These are phyloP conservation scores for Xanthia togata DNA, from an alignment of 2,888 invertebrate genomes.

Conservation along the genomic window DNA sequence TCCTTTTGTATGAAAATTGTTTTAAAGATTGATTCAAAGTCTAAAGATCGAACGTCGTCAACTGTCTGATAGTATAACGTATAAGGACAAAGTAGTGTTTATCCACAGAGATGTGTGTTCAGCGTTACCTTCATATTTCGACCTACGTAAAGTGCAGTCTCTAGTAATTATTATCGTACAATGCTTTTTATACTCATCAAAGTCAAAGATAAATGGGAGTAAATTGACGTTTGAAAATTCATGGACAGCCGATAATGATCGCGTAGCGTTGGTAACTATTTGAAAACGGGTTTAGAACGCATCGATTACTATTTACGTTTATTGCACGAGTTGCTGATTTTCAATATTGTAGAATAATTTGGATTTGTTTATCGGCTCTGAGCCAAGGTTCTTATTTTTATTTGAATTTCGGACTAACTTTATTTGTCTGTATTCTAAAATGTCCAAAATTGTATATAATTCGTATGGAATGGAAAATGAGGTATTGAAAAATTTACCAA, in stretches of 20 bases:
- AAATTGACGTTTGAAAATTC: slow-evolving; percentile 63
- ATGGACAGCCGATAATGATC: slow-evolving; percentile 57
- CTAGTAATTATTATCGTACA: slow-evolving; percentile 63
- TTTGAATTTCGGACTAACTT: background rate
- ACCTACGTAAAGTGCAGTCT: slow-evolving; percentile 55
- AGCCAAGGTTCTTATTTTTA: background rate
- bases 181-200: slow-evolving; percentile 64
- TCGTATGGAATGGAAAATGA: background rate
- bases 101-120: slow-evolving; percentile 36
- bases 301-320: slow-evolving; percentile 40
- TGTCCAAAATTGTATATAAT: background rate
- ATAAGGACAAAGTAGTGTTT: slow-evolving; percentile 35
- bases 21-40: slow-evolving; percentile 38
- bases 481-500: background rate
- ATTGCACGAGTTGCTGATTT: slow-evolving; percentile 23
- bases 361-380: background rate
- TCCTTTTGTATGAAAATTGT: slow-evolving; percentile 12
- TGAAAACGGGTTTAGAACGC: slow-evolving; percentile 43
- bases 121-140: slow-evolving; percentile 55
- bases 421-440: background rate
- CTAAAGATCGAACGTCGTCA: slow-evolving; percentile 25
- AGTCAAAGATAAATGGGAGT: slow-evolving; percentile 65
- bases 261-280: slow-evolving; percentile 25
- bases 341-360: slow-evolving; percentile 8
- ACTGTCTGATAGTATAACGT: slow-evolving; percentile 2